Percentiles rank a stretch among this genome's conserved stretches.
Evolutionary conservation across 2,888 invertebrate species (phyloP).

Genomic region (Calameuta pallipes): DNA sequence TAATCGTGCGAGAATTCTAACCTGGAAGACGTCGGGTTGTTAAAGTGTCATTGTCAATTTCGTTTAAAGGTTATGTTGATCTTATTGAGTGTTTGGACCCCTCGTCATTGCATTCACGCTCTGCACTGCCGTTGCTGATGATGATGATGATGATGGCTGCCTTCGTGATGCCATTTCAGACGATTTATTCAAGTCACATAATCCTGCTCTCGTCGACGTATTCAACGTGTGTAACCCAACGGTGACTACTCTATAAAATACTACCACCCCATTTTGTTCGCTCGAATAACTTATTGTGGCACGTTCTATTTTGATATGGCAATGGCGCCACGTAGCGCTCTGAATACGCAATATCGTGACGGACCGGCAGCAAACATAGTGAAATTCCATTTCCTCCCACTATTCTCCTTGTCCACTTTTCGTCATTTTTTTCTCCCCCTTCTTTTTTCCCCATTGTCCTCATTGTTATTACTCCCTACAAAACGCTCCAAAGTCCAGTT

Average conservation of each 20-base stretch:
- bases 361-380: conserved; percentile 48
- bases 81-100: no score
- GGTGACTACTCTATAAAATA: conserved; percentile 62
- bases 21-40: no score
- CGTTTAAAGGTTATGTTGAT: no score
- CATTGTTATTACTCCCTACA: no score
- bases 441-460: no score
- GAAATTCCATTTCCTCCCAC: conserved; percentile 51
- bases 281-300: conserved; percentile 65
- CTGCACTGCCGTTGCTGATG: background rate
- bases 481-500: no score
- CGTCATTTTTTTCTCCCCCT: conserved; percentile 6
- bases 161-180: background rate
- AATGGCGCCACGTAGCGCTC: conserved; percentile 44
- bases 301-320: conserved; percentile 62
- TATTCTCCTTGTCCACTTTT: conserved; percentile 6
- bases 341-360: conserved; percentile 56
- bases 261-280: conserved; percentile 59
- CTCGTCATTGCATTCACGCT: no score
- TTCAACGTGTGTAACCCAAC: conserved; percentile 64
- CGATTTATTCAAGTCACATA: conserved; percentile 61
- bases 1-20: no score
- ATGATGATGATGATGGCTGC: background rate
- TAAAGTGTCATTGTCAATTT: no score
- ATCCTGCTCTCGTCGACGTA: conserved; percentile 55